Evolutionary conservation across 2,113 vertebrate species (phyloP).

Genomic region (Microcebus griseorufus): DNA sequence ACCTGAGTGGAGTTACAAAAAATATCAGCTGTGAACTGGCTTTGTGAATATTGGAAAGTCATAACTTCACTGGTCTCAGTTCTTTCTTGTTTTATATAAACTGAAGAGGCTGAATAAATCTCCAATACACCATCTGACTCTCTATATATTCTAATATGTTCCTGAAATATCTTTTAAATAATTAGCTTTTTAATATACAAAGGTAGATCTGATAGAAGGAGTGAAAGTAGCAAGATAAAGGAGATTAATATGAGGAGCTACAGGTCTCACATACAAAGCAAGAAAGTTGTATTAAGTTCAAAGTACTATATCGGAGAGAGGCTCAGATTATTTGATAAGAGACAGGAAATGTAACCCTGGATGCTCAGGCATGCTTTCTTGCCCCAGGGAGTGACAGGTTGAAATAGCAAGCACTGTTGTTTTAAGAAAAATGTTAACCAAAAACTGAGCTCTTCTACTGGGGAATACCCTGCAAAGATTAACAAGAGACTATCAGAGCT

Average conservation of each 20-base stretch:
- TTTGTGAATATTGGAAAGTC: neutral
- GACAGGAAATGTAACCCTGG: neutral
- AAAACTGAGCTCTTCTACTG: slow-evolving; percentile 31
- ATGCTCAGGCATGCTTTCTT: neutral
- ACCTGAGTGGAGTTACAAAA: neutral
- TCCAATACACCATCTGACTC: neutral
- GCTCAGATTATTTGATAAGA: neutral
- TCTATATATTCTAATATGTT: neutral
- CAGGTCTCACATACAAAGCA: neutral
- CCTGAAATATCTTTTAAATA: neutral
- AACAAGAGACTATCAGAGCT: neutral
- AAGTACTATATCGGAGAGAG: neutral
- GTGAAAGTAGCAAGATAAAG: neutral
- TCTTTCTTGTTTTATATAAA: neutral
- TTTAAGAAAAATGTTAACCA: neutral
- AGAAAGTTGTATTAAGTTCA: neutral
- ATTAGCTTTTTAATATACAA: neutral
- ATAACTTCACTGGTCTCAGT: neutral
- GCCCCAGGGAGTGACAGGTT: neutral
- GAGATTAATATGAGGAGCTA: neutral
- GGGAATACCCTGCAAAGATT: neutral
- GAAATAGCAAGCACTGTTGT: neutral
- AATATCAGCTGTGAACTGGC: neutral
- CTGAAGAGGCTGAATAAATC: neutral
- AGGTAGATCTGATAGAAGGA: neutral